Base-by-base conservation (phyloP, 2,888 invertebrate genomes). In the Cryptophagus acutangulus region DNA sequence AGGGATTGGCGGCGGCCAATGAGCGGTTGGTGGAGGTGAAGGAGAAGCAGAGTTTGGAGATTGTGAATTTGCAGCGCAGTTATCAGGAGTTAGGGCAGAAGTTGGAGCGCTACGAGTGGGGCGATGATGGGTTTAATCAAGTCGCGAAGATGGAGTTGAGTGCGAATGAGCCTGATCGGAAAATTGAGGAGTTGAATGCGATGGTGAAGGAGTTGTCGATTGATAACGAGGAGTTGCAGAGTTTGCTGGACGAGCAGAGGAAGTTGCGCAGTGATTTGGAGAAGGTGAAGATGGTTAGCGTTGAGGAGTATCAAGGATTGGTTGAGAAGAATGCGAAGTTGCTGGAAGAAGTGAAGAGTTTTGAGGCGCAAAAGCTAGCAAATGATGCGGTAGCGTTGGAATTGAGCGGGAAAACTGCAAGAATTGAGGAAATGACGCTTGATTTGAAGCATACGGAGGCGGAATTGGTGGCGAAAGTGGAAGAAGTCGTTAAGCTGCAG, bases 1-100 rank as follows among this genome's bases (percentile, higher is more conserved):
- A 89, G 57, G 76, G 83, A 2, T 70, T 91, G 33, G 79, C 79
- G 12, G 74, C 79, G 17, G 84, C 86, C 1, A 87, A 87, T 62
- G 88, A 89, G 35, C 76, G 82, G 45, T 76, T 89, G 61, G 71
- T 80, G 1, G 88, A 90, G 59, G 78, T 84, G 68, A 90, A 89
- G 67, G 87, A 89, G 61, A 81, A 82, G 46, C 80, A 87, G 65
- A 88, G 88, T 53, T 77, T 77, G 60, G 86, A 87, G 61, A 71
- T 88, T 13, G 77, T 84, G 47, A 73, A 82, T 57, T 82, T 82
- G 73, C 81, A 84, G 59, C 77, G 78, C 41, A 78, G 84, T 59
- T 82, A 82, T 52, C 77, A 81, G 51, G 83, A 87, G 58, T 70
- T 85, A 1, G 77, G 75, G 52, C 74, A 80, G 37, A 83, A 85